Evolutionary conservation across 2,888 invertebrate genomes (phyloP), one percentile per base, ranked within the genome.

Genomic region (Drosophila yooni): DNA sequence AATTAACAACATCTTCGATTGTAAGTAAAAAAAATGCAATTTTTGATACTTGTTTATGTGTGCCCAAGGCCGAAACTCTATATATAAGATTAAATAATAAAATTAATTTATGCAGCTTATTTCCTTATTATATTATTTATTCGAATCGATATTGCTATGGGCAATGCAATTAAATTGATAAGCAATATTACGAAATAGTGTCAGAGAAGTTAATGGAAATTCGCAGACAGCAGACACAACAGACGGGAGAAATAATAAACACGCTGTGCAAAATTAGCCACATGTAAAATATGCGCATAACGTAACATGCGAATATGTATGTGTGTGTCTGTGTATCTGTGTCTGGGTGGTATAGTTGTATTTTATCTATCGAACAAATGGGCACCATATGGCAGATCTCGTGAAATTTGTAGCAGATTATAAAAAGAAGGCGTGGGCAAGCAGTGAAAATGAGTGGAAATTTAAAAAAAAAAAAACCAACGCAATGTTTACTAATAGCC

Each of bases 401-500:
- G 74, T 73, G 70, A 74, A 70, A 72, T 73, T 68, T 75, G 60
- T 67, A 74, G 69, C 68, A 65, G 38, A 70, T 59, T 59, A 67
- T 59, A 69, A 66, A 67, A 58, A 43, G 29, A 54, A 57, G n/a
- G 66, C 63, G 66, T 70, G 50, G 70, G 76, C 66, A 59, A 36
- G 46, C 64, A 66, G 65, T 82, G 89, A 76, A 87, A 88, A 89
- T 84, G 76, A 59, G 57, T 58, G 74, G 66, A 70, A 69, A 69
- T 79, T 63, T 67, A 33, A 51, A 81, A 81, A 70, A 88, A 88
- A 21, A 68, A 71, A 52, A 70, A 38, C 56, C 15, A 69, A 56
- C 48, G 74, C 75, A 80, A 79, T 85, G 73, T 85, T 88, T 82
- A 80, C 90, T 77, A 89, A 89, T 85, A 75, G 56, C 46, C 53